Conservation (phyloP, 2,888 invertebrate genomes). For the Dione juno region DNA sequence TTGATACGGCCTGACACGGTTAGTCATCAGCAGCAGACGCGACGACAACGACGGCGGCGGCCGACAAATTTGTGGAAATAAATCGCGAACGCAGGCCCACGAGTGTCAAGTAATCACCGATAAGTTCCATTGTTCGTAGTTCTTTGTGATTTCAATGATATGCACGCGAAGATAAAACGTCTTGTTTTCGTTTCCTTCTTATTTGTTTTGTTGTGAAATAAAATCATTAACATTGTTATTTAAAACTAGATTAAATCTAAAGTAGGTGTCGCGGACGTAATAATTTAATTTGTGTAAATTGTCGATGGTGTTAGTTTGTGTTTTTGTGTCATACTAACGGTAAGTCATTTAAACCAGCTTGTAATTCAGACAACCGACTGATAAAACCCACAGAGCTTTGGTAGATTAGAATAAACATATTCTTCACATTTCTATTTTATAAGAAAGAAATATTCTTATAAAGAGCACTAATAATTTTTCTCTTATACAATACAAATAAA, state of each 20-base stretch:
- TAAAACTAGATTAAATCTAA: not conserved
- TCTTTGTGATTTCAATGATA: conserved; percentile 76
- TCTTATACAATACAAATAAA: not conserved
- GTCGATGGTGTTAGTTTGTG: conserved; percentile 76
- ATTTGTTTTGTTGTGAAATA: conserved; percentile 56
- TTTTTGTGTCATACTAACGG: conserved; percentile 61
- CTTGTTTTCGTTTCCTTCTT: conserved; percentile 69
- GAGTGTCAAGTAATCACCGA: conserved; percentile 64
- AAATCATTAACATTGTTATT: conserved; percentile 38
- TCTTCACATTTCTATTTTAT: not conserved
- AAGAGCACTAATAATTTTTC: not conserved
- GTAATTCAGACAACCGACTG: not conserved
- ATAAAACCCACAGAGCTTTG: not conserved
- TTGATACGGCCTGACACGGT: conserved; percentile 72
- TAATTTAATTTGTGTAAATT: conserved; percentile 35
- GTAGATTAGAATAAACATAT: not conserved
- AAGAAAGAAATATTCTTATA: not conserved
- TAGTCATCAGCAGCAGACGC: conserved; percentile 78
- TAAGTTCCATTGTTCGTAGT: conserved; percentile 69
- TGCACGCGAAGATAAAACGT: conserved; percentile 65
- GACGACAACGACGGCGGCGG: conserved; percentile 61
- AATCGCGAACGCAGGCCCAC: conserved; percentile 57
- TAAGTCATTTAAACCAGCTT: conserved; percentile 48
- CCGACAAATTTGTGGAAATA: conserved; percentile 58
- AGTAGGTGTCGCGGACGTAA: not conserved